A percentile compares a stretch with the other conserved stretches of the same genome.
Conservation (phyloP, 2,888 invertebrate genomes). For the Perithous albicinctus region DNA sequence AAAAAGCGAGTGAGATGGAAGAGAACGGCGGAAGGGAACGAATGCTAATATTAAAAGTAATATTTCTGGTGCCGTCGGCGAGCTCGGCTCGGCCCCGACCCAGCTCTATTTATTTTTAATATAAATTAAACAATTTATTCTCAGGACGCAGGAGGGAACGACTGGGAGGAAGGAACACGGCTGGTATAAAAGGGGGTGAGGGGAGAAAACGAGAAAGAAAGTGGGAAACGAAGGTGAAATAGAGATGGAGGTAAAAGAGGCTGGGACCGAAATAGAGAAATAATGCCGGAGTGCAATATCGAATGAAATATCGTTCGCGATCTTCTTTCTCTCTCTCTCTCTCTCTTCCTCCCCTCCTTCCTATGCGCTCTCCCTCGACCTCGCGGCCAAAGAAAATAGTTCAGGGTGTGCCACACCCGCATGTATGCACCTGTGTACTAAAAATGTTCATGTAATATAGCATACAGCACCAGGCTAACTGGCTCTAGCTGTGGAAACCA, state of each 20-base stretch:
- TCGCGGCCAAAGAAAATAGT: constrained; percentile 60
- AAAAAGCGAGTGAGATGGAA: constrained; percentile 56
- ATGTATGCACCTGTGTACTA: constrained; percentile 60
- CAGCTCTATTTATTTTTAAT: constrained; percentile 83
- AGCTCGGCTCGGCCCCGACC: constrained; percentile 73
- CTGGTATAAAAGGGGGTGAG: constrained; percentile 38
- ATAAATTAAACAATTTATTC: constrained; percentile 87
- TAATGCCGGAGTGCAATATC: constrained; percentile 84
- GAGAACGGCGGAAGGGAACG: constrained; percentile 63
- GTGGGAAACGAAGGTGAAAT: constrained; percentile 69
- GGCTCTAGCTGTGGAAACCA: not conserved
- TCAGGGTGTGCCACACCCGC: constrained; percentile 41
- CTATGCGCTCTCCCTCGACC: not conserved
- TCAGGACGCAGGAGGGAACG: constrained; percentile 71
- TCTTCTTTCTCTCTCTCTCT: constrained; percentile 68
- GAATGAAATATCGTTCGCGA: constrained; percentile 84
- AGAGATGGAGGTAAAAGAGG: constrained; percentile 60
- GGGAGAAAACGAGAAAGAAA: constrained; percentile 49
- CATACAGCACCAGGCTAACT: not conserved
- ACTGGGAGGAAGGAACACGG: constrained; percentile 53
- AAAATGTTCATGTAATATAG: constrained; percentile 50
- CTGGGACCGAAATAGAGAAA: constrained; percentile 82
- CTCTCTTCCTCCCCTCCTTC: constrained; percentile 23
- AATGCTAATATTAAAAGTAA: constrained; percentile 85
- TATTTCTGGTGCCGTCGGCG: constrained; percentile 84